Conservation (phyloP, 1,140 invertebrate species). For the Gryon sp. region DNA sequence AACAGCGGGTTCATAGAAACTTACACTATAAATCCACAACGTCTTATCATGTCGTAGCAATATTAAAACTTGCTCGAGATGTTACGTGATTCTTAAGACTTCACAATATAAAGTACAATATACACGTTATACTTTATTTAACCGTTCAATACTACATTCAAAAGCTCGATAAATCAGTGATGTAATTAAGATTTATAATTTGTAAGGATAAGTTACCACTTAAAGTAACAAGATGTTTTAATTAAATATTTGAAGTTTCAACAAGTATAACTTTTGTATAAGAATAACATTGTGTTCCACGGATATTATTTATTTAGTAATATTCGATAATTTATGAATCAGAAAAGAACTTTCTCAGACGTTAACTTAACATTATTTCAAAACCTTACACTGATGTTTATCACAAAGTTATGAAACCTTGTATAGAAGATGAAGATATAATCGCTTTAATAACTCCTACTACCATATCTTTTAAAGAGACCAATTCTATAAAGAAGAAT, state of each 20-base stretch:
- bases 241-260: constrained; percentile 34
- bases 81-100: constrained; percentile 44
- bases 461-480: no score
- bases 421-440: no score
- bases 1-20: constrained; percentile 38
- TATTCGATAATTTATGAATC: no score
- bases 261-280: no score
- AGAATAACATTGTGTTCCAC: no score
- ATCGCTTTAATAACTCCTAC: no score
- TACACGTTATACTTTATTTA: constrained; percentile 23
- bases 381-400: no score
- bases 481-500: no score
- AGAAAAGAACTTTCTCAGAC: no score
- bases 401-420: no score
- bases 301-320: no score
- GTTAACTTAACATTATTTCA: no score
- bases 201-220: constrained; percentile 18
- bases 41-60: constrained; percentile 39
- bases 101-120: constrained; percentile 31
- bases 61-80: constrained; percentile 50
- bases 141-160: constrained; percentile 19
- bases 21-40: constrained; percentile 55
- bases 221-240: constrained; percentile 5
- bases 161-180: constrained; percentile 24
- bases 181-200: constrained; percentile 42